These are phyloP conservation scores for Cryptotermes secundus DNA, from an alignment of 1,140 invertebrate species.

Conservation along the genomic window DNA sequence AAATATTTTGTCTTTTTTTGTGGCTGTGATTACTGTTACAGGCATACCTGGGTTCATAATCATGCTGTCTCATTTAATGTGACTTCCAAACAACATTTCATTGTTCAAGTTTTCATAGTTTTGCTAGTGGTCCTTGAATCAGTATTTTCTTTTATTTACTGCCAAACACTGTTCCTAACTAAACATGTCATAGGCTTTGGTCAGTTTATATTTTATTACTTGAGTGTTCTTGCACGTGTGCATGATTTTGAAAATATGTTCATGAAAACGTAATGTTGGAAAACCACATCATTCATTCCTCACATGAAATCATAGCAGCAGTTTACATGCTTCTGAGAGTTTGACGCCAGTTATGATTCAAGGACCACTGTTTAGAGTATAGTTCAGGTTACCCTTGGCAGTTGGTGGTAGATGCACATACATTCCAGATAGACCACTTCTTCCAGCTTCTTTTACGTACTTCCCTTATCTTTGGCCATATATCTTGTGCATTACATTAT, in stretches of 20 bases:
- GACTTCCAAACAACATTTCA: not conserved
- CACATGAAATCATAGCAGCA: too few relatives aligned
- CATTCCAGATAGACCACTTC: not conserved
- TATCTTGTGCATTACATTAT: constrained; percentile 7
- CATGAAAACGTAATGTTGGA: not conserved
- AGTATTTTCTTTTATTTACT: not conserved
- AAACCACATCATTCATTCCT: too few relatives aligned
- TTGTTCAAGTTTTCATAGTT: not conserved
- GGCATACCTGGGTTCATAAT: too few relatives aligned
- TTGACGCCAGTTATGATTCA: too few relatives aligned
- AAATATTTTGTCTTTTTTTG: constrained; percentile 36
- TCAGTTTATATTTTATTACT: too few relatives aligned
- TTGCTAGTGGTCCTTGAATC: not conserved
- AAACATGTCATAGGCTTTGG: too few relatives aligned
- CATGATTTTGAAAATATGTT: not conserved
- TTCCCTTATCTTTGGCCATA: not conserved
- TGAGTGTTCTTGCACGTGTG: too few relatives aligned
- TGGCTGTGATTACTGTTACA: constrained; percentile 39
- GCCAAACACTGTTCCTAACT: too few relatives aligned
- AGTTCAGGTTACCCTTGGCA: not conserved
- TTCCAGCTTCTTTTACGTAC: not conserved
- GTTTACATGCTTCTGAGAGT: too few relatives aligned
- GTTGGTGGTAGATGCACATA: not conserved
- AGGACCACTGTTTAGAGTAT: too few relatives aligned
- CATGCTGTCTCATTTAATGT: too few relatives aligned